Evolutionary conservation across 2,113 vertebrate species (phyloP).

Genomic region (Peromyscus leucopus): DNA sequence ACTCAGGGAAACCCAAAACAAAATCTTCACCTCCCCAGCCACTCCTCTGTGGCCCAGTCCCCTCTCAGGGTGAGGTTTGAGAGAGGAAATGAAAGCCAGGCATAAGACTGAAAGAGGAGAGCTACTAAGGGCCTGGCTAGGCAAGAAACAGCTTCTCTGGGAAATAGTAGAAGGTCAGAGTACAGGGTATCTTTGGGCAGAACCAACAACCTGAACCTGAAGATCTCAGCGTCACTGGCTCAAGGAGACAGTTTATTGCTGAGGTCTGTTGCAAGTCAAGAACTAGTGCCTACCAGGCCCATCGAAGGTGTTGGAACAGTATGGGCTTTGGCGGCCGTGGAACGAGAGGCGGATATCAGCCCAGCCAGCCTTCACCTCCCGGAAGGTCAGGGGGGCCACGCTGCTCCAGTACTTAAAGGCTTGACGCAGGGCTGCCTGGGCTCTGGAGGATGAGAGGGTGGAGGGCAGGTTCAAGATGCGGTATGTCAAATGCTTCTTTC

Average conservation of each 20-base stretch:
- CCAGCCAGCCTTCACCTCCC: conserved; percentile 87
- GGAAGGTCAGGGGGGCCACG: conserved; percentile 89
- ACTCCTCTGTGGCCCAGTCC: background rate
- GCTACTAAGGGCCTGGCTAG: background rate
- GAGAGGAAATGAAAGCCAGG: conserved; percentile 6
- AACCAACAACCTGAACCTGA: background rate
- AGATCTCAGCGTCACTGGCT: background rate
- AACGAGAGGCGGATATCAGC: conserved; percentile 93
- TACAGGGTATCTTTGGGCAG: background rate
- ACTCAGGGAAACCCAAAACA: background rate
- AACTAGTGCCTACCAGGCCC: conserved; percentile 83
- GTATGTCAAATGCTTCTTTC: conserved; percentile 91
- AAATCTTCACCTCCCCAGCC: background rate
- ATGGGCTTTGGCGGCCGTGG: conserved; percentile 83
- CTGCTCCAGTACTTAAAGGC: conserved; percentile 94
- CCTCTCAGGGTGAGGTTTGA: background rate
- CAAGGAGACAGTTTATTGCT: background rate
- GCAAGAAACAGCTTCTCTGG: background rate
- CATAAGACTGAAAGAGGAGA: conserved; percentile 3
- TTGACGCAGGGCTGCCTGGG: conserved; percentile 86
- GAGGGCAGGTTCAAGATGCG: conserved; percentile 91
- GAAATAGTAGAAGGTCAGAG: background rate
- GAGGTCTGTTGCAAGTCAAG: background rate
- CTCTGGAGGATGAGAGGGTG: conserved; percentile 85
- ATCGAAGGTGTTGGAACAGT: conserved; percentile 86